A percentile compares a stretch with the other conserved stretches of the same genome.
Conservation (phyloP, 2,113 vertebrate genomes). For the Prionailurus bengalensis region DNA sequence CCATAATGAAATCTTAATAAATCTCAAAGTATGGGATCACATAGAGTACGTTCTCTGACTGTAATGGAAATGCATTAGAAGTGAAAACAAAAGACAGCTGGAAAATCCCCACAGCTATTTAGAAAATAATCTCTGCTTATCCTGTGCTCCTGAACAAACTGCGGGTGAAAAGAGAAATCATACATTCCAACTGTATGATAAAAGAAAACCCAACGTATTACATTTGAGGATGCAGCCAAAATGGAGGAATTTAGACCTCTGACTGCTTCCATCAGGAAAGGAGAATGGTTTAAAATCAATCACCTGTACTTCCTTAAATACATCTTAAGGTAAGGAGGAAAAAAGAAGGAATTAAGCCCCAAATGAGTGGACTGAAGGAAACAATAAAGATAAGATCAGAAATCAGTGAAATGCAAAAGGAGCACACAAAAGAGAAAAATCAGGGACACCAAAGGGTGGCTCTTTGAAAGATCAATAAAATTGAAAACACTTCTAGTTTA, state of each 20-base stretch:
- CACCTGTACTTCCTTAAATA: neutral
- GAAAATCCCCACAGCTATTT: neutral
- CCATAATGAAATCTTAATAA: neutral
- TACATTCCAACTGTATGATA: neutral
- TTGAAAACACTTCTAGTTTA: neutral
- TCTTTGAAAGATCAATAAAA: slow-evolving; percentile 43
- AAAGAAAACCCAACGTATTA: neutral
- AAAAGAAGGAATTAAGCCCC: neutral
- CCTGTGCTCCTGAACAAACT: neutral
- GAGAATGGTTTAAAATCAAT: neutral
- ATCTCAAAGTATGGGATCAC: neutral
- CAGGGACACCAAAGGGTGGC: neutral
- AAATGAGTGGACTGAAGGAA: neutral
- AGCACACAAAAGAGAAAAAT: neutral
- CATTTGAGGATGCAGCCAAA: neutral
- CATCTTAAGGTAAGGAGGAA: neutral
- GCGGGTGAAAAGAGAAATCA: neutral
- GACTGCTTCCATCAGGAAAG: neutral
- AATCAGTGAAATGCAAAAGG: neutral
- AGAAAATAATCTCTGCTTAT: neutral
- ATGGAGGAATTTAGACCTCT: neutral
- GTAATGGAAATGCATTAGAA: slow-evolving; percentile 10
- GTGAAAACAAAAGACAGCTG: neutral
- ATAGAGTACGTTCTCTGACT: neutral
- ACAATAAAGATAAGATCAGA: neutral